These are phyloP conservation scores for Falco naumanni DNA, from an alignment of 2,797 vertebrate genomes.

Conservation along the genomic window DNA sequence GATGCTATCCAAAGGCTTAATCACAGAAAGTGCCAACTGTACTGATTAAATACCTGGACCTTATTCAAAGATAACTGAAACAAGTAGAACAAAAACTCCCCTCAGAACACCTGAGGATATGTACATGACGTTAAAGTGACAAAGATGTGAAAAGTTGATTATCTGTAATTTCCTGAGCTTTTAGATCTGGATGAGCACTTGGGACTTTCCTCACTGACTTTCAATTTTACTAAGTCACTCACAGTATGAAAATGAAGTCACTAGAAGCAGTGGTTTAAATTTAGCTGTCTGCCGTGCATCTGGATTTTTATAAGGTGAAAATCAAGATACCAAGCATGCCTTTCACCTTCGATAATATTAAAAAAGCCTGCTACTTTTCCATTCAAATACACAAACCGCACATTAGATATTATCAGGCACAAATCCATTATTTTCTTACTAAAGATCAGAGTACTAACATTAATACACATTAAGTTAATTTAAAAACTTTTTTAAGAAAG, in stretches of 20 bases:
- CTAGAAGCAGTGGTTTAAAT: background rate
- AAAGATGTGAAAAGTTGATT: background rate
- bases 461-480: background rate
- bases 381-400: background rate
- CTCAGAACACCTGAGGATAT: background rate
- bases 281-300: background rate
- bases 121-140: fast-evolving
- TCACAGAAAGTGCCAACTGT: background rate
- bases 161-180: background rate
- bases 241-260: background rate
- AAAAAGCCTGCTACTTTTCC: background rate
- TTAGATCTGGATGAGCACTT: background rate
- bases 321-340: fast-evolving
- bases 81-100: background rate
- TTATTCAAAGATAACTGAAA: background rate
- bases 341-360: background rate
- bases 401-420: background rate
- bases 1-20: background rate
- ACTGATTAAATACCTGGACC: background rate
- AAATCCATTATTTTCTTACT: background rate
- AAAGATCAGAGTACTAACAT: fast-evolving
- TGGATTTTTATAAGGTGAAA: background rate
- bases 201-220: background rate
- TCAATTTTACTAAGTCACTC: background rate
- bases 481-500: background rate